These are phyloP conservation scores for Andrena marginata DNA, from an alignment of 2,888 invertebrate genomes.

Conservation along the genomic window DNA sequence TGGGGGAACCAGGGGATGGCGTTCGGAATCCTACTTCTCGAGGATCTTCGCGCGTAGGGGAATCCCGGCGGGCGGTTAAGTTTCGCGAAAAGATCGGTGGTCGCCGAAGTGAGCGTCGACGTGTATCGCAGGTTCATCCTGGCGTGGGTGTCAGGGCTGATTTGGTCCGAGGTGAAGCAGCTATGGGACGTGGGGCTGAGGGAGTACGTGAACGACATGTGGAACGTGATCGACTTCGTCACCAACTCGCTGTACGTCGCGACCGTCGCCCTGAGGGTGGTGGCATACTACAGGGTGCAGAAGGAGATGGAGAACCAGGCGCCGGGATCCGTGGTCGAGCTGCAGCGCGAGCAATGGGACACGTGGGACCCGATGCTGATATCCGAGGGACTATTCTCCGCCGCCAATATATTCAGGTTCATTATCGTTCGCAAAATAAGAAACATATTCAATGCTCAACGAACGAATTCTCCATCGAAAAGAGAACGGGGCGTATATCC, in stretches of 20 bases:
- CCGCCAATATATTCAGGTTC: constrained; percentile 96
- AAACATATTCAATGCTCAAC: neutral
- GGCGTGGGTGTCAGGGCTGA: constrained; percentile 97
- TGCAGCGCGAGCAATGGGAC: constrained; percentile 97
- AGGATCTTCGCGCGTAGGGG: neutral
- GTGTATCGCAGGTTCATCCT: constrained; percentile 89
- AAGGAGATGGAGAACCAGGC: constrained; percentile 91
- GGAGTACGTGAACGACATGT: constrained; percentile 99
- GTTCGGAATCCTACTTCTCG: neutral
- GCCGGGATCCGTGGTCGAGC: constrained; percentile 87
- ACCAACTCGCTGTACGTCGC: constrained; percentile 99
- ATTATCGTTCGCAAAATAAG: neutral
- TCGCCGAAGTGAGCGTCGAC: neutral
- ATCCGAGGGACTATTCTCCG: constrained; percentile 98
- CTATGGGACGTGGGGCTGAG: constrained; percentile 98
- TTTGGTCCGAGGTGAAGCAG: constrained; percentile 99
- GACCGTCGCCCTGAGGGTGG: constrained; percentile 96
- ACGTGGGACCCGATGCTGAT: constrained; percentile 99
- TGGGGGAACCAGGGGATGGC: neutral
- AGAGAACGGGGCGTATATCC: neutral
- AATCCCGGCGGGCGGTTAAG: neutral
- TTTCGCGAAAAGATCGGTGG: constrained; percentile 1
- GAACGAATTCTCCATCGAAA: neutral
- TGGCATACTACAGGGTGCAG: constrained; percentile 97
- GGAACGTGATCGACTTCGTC: constrained; percentile 99